Percentiles rank a stretch among this genome's conserved stretches.
These are phyloP conservation scores for Manis crassicaudata DNA, from an alignment of 2,797 vertebrate genomes.

Conservation along the genomic window DNA sequence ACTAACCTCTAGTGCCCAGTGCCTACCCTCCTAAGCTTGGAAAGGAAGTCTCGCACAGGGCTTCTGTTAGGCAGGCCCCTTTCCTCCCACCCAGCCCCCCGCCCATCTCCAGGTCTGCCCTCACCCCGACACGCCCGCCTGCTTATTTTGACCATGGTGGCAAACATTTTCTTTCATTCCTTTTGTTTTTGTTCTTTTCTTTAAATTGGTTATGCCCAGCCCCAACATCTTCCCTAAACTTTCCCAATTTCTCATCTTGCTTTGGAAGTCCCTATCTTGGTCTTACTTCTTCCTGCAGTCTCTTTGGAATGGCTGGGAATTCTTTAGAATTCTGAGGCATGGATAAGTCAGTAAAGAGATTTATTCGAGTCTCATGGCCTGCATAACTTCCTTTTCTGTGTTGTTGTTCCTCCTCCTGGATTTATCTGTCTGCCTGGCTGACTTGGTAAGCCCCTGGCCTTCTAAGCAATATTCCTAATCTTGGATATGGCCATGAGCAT, in stretches of 20 bases:
- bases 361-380: not conserved
- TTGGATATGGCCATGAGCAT: not conserved
- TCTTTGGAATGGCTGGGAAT: not conserved
- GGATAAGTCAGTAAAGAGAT: not conserved
- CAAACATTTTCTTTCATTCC: not conserved
- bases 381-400: not conserved
- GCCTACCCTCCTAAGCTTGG: not conserved
- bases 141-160: not conserved
- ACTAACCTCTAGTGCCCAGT: not conserved
- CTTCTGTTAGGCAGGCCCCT: not conserved
- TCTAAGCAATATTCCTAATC: constrained; percentile 42
- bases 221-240: not conserved
- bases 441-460: not conserved
- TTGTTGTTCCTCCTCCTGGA: constrained; percentile 17
- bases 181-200: not conserved
- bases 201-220: not conserved
- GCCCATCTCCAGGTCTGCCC: not conserved
- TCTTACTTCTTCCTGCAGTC: not conserved
- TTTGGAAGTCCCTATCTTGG: constrained; percentile 23
- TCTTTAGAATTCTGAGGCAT: not conserved
- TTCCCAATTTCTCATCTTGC: not conserved
- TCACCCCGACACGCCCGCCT: not conserved
- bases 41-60: not conserved
- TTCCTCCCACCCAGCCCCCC: not conserved
- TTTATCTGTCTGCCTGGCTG: constrained; percentile 37